Percentiles rank a stretch among this genome's conserved stretches.
These are phyloP conservation scores for Ariopsis seemanni DNA, from an alignment of 2,113 vertebrate species.

Conservation along the genomic window DNA sequence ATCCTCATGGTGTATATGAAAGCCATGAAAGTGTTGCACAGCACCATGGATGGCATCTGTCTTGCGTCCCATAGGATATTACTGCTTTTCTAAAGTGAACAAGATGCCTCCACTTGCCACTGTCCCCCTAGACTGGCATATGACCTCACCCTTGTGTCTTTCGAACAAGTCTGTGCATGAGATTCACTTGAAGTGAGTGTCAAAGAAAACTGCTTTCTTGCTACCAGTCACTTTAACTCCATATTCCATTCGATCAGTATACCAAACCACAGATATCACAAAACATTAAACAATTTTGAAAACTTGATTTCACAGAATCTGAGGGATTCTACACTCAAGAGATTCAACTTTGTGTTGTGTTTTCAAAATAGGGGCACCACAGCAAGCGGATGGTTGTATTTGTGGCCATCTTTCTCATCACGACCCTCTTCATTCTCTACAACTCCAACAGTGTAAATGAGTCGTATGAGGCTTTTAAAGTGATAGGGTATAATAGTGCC, in stretches of 20 bases:
- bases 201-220: neutral
- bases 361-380: constrained; percentile 64
- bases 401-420: constrained; percentile 81
- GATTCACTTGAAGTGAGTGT: neutral
- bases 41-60: neutral
- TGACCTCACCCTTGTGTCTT: neutral
- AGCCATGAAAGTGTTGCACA: neutral
- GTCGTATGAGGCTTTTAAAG: constrained; percentile 69
- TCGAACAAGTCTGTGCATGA: neutral
- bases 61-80: neutral
- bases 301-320: neutral
- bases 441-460: constrained; percentile 84
- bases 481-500: constrained; percentile 54
- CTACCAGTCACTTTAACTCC: neutral
- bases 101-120: neutral
- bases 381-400: constrained; percentile 85
- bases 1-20: neutral
- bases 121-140: neutral
- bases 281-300: neutral
- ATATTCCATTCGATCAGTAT: neutral
- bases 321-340: too few species aligned
- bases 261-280: neutral
- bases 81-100: neutral
- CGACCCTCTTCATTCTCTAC: constrained; percentile 92
- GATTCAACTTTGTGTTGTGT: neutral